These are phyloP conservation scores for Poecilia picta DNA, from an alignment of 2,797 vertebrate genomes.

Conservation along the genomic window DNA sequence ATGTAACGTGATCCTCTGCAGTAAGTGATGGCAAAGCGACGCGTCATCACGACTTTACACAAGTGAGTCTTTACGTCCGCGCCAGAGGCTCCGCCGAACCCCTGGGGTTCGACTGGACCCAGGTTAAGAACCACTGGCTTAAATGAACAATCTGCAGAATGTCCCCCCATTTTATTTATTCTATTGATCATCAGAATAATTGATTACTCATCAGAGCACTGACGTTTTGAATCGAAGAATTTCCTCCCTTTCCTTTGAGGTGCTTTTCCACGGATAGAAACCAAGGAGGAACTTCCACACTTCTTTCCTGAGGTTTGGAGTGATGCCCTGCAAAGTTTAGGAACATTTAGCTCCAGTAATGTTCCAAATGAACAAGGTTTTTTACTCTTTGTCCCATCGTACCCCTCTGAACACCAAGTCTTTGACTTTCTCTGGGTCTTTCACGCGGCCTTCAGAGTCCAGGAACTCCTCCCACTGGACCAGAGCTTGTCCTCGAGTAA, in stretches of 20 bases:
- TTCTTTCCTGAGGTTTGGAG: conserved; percentile 83
- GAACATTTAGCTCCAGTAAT: background rate
- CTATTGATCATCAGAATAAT: no score
- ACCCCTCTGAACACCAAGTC: conserved; percentile 90
- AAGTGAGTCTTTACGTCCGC: no score
- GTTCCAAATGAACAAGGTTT: background rate
- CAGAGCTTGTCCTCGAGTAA: conserved; percentile 82
- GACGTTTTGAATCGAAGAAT: conserved; percentile 87
- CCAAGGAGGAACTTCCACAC: conserved; percentile 92
- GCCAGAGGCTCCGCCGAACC: no score
- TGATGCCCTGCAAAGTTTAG: conserved; percentile 79
- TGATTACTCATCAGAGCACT: conserved; percentile 40
- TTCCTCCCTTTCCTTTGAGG: conserved; percentile 83
- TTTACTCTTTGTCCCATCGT: conserved; percentile 31
- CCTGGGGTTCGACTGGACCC: no score
- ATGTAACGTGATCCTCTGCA: no score
- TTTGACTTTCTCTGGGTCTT: conserved; percentile 79
- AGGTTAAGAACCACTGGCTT: no score
- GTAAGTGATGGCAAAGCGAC: no score
- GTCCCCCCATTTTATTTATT: no score
- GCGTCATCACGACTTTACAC: no score
- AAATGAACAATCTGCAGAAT: no score
- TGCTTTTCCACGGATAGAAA: conserved; percentile 90
- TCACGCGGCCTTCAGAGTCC: conserved; percentile 85
- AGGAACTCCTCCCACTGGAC: conserved; percentile 85